These are phyloP conservation scores for Syndactyla subalaris DNA, from an alignment of 2,797 vertebrate species.

Conservation along the genomic window DNA sequence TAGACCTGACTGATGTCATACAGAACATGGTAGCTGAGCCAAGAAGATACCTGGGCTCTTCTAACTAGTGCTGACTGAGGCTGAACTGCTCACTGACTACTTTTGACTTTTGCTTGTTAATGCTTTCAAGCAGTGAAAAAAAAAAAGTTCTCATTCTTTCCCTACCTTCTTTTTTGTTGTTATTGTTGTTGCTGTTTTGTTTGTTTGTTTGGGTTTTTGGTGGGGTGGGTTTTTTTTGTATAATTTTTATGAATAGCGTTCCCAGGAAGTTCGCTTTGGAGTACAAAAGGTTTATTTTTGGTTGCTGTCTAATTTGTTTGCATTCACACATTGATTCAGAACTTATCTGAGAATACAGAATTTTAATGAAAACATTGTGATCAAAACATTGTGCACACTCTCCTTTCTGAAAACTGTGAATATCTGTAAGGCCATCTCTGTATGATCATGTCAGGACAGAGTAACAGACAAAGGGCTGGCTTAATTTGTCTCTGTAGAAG, in stretches of 20 bases:
- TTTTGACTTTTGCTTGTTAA: neutral
- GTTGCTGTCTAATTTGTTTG: neutral
- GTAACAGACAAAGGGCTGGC: neutral
- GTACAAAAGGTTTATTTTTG: neutral
- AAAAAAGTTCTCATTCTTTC: neutral
- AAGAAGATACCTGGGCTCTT: neutral
- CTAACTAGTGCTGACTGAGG: neutral
- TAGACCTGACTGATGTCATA: neutral
- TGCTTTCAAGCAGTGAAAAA: neutral
- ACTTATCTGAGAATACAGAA: neutral
- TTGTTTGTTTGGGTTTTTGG: neutral
- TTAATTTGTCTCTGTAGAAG: neutral
- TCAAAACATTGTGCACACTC: neutral
- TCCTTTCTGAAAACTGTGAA: neutral
- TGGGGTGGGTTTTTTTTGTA: neutral
- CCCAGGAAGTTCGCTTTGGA: neutral
- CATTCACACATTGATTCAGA: neutral
- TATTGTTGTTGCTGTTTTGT: neutral
- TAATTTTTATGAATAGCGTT: neutral
- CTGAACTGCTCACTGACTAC: neutral
- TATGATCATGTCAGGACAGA: neutral
- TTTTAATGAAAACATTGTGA: neutral
- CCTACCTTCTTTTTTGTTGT: neutral
- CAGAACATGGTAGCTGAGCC: neutral
- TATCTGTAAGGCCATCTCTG: neutral